Evolutionary conservation across 1,140 invertebrate species (phyloP), one percentile per base, ranked within the genome.

Genomic region (Drosophila guanche): DNA sequence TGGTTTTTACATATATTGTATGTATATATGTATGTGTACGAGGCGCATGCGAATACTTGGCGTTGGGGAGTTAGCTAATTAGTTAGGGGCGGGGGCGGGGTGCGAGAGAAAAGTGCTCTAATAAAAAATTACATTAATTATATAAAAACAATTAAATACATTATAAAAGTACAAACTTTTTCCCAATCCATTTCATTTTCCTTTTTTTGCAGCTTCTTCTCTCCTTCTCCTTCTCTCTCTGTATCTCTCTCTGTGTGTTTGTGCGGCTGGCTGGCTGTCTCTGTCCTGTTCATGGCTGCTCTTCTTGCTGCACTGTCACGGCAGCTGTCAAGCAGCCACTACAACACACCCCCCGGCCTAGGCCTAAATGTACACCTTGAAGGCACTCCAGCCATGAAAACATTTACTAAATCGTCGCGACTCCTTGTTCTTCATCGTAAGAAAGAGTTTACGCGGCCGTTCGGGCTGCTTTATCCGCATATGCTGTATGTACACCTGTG

Each of bases 401-500:
- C 99, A 99, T 92, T 99, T 99, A 50, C 96, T 97, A 92, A 99
- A 99, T 77, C 97, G 94, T 74, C 94, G 94, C 10, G 97, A 98
- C 92, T 99, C 99, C 90, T 98, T 98, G 88, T 98, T 97, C 93
- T 99, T 99, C 60, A 99, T 93, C 22, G 98, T 98, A n/a, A 99
- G 94, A 92, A 98, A 97, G 56, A 99, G 92, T 93, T 99, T 99
- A 61, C 99, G 93, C 2, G 96, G 96, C 63, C 93, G 93, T 20
- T 99, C 97, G 3, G 98, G 97, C 91, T 99, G 98, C 92, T 99
- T 99, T 3, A 97, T 97, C 77, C 98, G 94, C 93, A 99, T 93
- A 93, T 99, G 98, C 92, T 99, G 98, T 75, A 99, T 98, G 90
- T 99, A 99, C 4, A 99, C 97, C 94, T 99, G 98, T 58, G 98